These are phyloP conservation scores for Acanthis flammea DNA, from an alignment of 2,797 vertebrate species.

Conservation along the genomic window DNA sequence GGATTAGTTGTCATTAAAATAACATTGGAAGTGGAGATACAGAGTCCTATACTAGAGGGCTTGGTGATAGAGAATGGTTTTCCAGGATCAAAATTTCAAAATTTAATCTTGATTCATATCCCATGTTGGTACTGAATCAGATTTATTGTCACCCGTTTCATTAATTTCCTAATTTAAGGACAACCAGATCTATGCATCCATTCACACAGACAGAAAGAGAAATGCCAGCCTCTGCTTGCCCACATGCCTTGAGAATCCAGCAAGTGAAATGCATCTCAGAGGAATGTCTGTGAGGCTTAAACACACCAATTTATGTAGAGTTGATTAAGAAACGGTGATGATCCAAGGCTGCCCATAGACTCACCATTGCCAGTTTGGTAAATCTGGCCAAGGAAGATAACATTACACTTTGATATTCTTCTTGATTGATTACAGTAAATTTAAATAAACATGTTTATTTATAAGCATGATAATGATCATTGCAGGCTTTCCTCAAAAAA, in stretches of 20 bases:
- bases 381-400: fast-evolving
- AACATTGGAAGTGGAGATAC: background rate
- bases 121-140: background rate
- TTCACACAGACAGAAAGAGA: background rate
- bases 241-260: background rate
- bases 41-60: background rate
- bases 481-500: background rate
- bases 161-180: background rate
- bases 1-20: background rate
- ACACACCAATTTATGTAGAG: background rate
- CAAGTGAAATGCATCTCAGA: background rate
- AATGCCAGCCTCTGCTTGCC: background rate
- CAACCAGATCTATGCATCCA: background rate
- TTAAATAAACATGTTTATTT: background rate
- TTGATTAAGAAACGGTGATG: background rate
- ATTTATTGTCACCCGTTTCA: background rate
- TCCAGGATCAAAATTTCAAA: background rate
- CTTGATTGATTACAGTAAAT: background rate
- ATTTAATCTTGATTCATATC: background rate
- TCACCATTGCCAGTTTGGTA: background rate
- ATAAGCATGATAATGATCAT: background rate
- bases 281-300: background rate
- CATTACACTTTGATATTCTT: background rate
- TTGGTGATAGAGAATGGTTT: background rate
- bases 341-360: background rate